Evolutionary conservation across 2,888 invertebrate genomes (phyloP), one percentile per base, ranked within the genome.

Genomic region (Aphodius granarius): DNA sequence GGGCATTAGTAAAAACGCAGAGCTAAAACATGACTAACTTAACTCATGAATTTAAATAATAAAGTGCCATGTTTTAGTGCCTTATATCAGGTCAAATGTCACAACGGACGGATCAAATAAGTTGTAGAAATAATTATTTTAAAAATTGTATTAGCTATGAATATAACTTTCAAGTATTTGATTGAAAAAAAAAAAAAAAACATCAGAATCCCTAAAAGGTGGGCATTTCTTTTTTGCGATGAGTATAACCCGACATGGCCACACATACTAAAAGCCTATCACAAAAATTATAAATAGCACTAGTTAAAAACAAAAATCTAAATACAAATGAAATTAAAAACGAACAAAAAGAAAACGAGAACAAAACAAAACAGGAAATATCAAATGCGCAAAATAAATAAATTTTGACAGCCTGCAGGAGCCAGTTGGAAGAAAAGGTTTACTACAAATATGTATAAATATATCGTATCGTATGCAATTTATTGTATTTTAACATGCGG

Each of bases 401-500:
- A 21, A 68, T 19, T n/a, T 20, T 21, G 22, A 68, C 68, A 68
- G 68, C 68, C 68, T 20, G 68, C 68, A 68, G 21, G 68, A 68
- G 68, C 68, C 68, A 68, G 20, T 20, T 68, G 68, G 68, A 21
- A 68, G 21, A 68, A n/a, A n/a, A 43, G 43, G 43, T 43, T 9
- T 43, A 43, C 43, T 43, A 43, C 43, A 43, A 9, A 23, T 23
- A 23, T 23, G 9, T 23, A 23, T 23, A 23, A 5, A 23, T 23
- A 23, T 23, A 23, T 23, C n/a, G 9, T 23, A 23, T 23, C 23
- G 9, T 23, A 43, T 43, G 13, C 43, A 68, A 20, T 68, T 19
- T 68, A 66, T 66, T 16, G 18, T 66, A 66, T 13, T 13, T 16
- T 20, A 68, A 20, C 68, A 68, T 68, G 68, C 68, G 20, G 22